Evolutionary conservation across 2,888 invertebrate species (phyloP).

Genomic region (Dryobota labecula): DNA sequence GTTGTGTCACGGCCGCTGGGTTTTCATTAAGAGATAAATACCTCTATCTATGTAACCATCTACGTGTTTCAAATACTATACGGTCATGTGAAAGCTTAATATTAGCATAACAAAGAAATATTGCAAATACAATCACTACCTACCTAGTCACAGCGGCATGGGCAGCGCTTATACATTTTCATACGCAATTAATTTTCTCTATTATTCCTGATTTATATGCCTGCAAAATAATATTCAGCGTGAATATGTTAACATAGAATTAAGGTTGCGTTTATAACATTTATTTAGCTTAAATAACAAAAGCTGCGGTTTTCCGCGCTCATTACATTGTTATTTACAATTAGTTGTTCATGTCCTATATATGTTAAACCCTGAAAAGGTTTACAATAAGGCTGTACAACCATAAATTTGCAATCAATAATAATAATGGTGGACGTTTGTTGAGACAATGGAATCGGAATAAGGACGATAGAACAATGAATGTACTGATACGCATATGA

Average conservation of each 20-base stretch:
- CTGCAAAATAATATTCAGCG: conserved; percentile 36
- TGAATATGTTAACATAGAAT: conserved; percentile 44
- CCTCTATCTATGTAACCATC: conserved; percentile 50
- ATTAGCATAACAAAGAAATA: conserved; percentile 62
- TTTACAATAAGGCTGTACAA: conserved; percentile 78
- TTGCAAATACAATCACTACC: conserved; percentile 43
- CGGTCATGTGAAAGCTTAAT: conserved; percentile 57
- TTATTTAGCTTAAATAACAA: conserved; percentile 61
- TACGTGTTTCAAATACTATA: conserved; percentile 53
- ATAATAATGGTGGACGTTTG: conserved; percentile 78
- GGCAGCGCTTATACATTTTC: conserved; percentile 36
- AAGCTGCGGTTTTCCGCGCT: conserved; percentile 68
- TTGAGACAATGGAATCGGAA: conserved; percentile 84
- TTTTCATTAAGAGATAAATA: conserved; percentile 54
- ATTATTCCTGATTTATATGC: conserved; percentile 34
- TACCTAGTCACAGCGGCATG: conserved; percentile 36
- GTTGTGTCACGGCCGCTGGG: conserved; percentile 53
- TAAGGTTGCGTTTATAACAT: conserved; percentile 38
- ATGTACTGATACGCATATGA: conserved; percentile 80
- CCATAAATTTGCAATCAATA: conserved; percentile 86
- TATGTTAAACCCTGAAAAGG: conserved; percentile 76
- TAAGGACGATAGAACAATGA: conserved; percentile 87
- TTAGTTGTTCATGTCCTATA: conserved; percentile 62
- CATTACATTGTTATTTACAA: conserved; percentile 54
- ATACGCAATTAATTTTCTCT: conserved; percentile 46